phyloP scores from a whole-genome alignment of 2,113 vertebrate genomes.

The Verasper variegatus region DNA sequence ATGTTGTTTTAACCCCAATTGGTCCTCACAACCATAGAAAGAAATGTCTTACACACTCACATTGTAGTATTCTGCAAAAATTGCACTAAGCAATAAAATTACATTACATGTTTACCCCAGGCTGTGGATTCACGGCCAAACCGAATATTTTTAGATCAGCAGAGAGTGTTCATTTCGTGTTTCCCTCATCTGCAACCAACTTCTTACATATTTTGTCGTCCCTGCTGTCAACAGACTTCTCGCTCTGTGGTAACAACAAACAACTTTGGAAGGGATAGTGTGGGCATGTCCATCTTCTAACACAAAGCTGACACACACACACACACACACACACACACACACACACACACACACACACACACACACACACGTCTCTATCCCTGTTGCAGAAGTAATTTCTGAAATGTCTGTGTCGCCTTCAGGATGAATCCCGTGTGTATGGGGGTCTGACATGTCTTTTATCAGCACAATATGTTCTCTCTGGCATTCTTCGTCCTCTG shows the following conservation, averaged over 20 bases:
- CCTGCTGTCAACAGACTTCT: conserved; percentile 22
- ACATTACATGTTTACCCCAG: background rate
- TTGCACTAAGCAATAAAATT: conserved; percentile 1
- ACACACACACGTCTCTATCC: conserved; percentile 37
- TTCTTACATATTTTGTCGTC: conserved; percentile 34
- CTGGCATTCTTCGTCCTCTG: conserved; percentile 49
- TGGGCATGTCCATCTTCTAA: conserved; percentile 13
- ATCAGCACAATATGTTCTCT: conserved; percentile 67
- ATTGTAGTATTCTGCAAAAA: background rate
- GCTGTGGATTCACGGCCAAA: conserved; percentile 17
- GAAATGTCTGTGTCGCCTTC: conserved; percentile 53
- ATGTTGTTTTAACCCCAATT: background rate
- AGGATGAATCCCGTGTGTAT: conserved; percentile 51
- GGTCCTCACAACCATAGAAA: background rate
- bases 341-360: conserved; percentile 20
- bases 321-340: conserved; percentile 20
- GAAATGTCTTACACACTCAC: background rate
- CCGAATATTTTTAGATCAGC: conserved; percentile 30
- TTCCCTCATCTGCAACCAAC: conserved; percentile 14
- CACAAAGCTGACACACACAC: conserved; percentile 38
- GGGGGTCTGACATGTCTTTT: conserved; percentile 61
- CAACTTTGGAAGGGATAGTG: conserved; percentile 33
- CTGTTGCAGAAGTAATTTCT: conserved; percentile 44
- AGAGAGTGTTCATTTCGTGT: conserved; percentile 22
- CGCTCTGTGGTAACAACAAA: conserved; percentile 22